Base-by-base conservation (phyloP, 2,888 invertebrate species). In the Idaea biselata region DNA sequence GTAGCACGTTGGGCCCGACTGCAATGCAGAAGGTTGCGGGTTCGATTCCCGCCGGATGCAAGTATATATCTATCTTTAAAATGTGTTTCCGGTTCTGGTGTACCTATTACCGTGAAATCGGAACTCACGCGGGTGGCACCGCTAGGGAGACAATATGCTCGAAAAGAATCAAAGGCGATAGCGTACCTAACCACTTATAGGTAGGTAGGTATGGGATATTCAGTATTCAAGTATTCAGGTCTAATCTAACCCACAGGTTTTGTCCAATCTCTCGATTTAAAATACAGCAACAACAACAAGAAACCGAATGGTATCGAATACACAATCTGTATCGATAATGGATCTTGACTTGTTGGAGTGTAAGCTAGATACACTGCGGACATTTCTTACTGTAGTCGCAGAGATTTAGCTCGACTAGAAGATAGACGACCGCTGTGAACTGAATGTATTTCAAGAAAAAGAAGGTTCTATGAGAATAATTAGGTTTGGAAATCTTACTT, bases 371-470 rank as follows among this genome's bases (percentile, higher is more conserved):
- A 76, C 73, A 74, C 75, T 65, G 68, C 67, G 68, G 70, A 75
- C 74, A 73, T 78, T 80, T 79, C 74, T 75, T 71, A 69, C 44
- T 70, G 62, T 60, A 73, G 68, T 71, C 68, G 67, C 44, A 63
- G 70, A 80, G 80, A 80, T 82, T 82, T 78, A 80, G 72, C 68
- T 77, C 66, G 65, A 71, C 73, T 44, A 11, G 44, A 44, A 44
- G 44, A 44, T 44, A 44, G 44, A 44, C 44, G 44, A 44, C 44
- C 44, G 44, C 44, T 11, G 44, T 44, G 44, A 11, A 44, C 44
- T 44, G 44, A 44, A 44, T 44, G 44, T 44, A 44, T 44, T 44
- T 8, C 14, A 44, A 44, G 44, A 44, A 44, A 44, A 44, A 7
- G 44, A 44, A 7, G 44, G 44, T 44, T 44, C 11, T 44, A 44